Evolutionary conservation across 2,113 vertebrate genomes (phyloP), one percentile per base, ranked within the genome.

Genomic region (Ariopsis seemanni): DNA sequence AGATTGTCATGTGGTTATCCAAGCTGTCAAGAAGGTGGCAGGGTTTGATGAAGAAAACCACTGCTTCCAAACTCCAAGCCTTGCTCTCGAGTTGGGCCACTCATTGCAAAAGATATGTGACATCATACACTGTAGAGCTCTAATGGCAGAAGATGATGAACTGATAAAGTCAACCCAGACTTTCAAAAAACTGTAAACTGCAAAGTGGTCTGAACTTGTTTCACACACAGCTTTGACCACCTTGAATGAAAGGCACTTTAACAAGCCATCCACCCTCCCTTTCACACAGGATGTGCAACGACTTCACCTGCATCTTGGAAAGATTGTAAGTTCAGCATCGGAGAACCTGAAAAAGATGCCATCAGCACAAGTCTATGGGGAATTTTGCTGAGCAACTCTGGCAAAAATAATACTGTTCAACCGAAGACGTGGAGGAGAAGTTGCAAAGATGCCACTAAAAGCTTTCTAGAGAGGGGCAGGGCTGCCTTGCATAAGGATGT

Each of bases 381-480:
- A 65, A n/a, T n/a, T 67, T 67, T 67, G n/a, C n/a, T 42, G 34
- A 67, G 22, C 63, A 67, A 14, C 63, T 12, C 25, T 67, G 11
- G 11, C 3, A 11, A 67, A 67, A 67, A 67, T 67, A 67, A 67
- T 67, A 67, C 10, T 27, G 4, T 27, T 67, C 11, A 67, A 67
- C 11, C 4, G 10, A 67, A 67, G 65, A 69, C 0, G 0, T 69
- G 67, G 67, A 67, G n/a, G 65, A 11, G 63, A 65, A n/a, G 11
- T 65, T 65, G 63, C 25, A 67, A 67, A 27, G 65, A 80, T 93
- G 0, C 93, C 93, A 93, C 78, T 34, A 84, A 60, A 55, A 85
- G 57, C 3, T 9, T 72, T 34, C 15, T 34, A 17, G 14, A 71
- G 5, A 71, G 55, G 14, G 53, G 58, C 17, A 58, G 57, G 48